These are phyloP conservation scores for Dichetophora obliterata DNA, from an alignment of 2,888 invertebrate genomes.

Conservation along the genomic window DNA sequence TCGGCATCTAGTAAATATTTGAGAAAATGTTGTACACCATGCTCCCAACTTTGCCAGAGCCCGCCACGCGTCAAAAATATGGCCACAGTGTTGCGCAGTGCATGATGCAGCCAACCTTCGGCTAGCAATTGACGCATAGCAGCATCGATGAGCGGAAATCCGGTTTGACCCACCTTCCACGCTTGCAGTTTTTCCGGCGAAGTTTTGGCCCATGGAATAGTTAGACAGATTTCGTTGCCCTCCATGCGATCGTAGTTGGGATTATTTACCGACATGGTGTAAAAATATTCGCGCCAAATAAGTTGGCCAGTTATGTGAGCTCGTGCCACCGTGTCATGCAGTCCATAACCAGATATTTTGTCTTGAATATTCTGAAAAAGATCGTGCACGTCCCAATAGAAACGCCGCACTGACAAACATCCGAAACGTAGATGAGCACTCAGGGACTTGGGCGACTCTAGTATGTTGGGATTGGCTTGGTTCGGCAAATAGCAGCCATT, in stretches of 20 bases:
- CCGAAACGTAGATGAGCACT: conserved; percentile 81
- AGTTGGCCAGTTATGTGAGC: conserved; percentile 74
- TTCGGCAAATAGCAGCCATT: conserved; percentile 78
- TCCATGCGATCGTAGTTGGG: conserved; percentile 78
- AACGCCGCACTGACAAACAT: conserved; percentile 78
- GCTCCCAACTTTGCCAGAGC: conserved; percentile 82
- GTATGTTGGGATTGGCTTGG: conserved; percentile 77
- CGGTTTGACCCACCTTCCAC: conserved; percentile 77
- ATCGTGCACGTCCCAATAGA: conserved; percentile 80
- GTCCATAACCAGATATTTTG: conserved; percentile 63
- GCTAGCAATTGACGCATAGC: conserved; percentile 78
- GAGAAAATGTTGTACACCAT: conserved; percentile 77
- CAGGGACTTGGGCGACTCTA: conserved; percentile 77
- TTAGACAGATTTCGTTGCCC: conserved; percentile 79
- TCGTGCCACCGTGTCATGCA: conserved; percentile 60
- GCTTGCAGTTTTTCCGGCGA: conserved; percentile 72
- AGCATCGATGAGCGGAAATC: conserved; percentile 82
- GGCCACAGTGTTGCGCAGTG: conserved; percentile 79
- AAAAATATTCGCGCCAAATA: conserved; percentile 84
- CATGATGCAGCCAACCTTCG: conserved; percentile 83
- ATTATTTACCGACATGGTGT: conserved; percentile 83
- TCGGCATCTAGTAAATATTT: conserved; percentile 81
- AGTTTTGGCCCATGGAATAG: conserved; percentile 77
- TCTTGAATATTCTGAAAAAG: conserved; percentile 73
- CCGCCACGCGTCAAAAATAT: conserved; percentile 81